Evolutionary conservation across 2,113 vertebrate species (phyloP).

Genomic region (Sander lucioperca): DNA sequence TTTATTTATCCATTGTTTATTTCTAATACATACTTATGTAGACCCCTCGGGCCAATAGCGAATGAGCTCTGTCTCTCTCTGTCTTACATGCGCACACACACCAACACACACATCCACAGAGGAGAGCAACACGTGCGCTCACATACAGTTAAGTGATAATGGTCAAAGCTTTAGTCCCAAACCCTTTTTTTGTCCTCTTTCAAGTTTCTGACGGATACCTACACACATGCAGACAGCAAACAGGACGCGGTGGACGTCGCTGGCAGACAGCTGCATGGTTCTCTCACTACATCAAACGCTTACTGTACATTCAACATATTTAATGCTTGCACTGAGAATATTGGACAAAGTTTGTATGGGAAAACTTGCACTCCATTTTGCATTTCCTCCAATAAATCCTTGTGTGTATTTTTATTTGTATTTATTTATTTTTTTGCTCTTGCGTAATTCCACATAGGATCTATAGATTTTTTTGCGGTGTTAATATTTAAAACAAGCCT

Average conservation of each 20-base stretch:
- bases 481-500: constrained; percentile 76
- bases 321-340: background rate
- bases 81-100: background rate
- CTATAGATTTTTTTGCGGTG: constrained; percentile 59
- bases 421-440: background rate
- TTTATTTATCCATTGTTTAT: constrained; percentile 83
- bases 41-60: constrained; percentile 68
- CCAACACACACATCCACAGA: constrained; percentile 2
- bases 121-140: constrained; percentile 61
- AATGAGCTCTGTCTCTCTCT: constrained; percentile 64
- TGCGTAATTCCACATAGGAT: constrained; percentile 44
- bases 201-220: constrained; percentile 1
- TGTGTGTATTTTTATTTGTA: background rate
- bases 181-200: constrained; percentile 13
- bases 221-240: background rate
- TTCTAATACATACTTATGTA: constrained; percentile 81
- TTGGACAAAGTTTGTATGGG: constrained; percentile 4
- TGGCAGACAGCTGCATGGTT: constrained; percentile 5
- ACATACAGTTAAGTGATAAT: constrained; percentile 60
- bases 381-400: constrained; percentile 15
- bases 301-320: constrained; percentile 19
- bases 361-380: background rate
- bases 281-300: constrained; percentile 22
- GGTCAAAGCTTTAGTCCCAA: constrained; percentile 46
- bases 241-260: constrained; percentile 2